phyloP scores from a whole-genome alignment of 1,140 invertebrate species.

The Lepeophtheirus salmonis region DNA sequence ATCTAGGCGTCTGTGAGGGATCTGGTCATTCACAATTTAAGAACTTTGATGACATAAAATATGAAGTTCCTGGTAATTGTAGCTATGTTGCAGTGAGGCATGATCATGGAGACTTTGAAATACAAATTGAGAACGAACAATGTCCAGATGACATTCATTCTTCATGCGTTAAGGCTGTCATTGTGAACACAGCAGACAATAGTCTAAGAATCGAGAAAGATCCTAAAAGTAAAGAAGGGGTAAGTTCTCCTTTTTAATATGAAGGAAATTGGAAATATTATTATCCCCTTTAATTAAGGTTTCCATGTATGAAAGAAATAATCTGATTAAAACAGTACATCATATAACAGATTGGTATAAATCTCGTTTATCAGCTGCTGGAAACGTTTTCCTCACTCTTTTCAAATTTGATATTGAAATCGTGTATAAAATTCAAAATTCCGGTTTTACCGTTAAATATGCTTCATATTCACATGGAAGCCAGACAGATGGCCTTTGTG shows the following conservation, averaged over 20 bases:
- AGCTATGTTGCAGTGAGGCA: neutral
- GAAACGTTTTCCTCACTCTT: neutral
- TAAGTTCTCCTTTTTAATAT: neutral
- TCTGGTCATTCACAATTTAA: neutral
- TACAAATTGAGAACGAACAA: neutral
- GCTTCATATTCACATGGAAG: neutral
- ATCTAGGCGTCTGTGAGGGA: conserved; percentile 1
- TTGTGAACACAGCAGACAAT: neutral
- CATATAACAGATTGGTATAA: neutral
- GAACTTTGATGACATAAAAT: neutral
- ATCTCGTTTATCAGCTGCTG: neutral
- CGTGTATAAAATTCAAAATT: neutral
- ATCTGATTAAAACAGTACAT: neutral
- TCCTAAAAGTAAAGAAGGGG: neutral
- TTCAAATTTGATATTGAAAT: neutral
- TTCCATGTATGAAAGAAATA: neutral
- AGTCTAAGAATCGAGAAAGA: neutral
- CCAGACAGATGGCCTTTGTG: conserved; percentile 2
- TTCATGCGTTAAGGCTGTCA: neutral
- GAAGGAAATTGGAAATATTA: neutral
- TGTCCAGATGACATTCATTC: neutral
- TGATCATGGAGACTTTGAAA: conserved; percentile 2
- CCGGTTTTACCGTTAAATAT: neutral
- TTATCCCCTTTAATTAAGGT: neutral
- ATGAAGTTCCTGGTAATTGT: neutral